Base-by-base conservation (phyloP, 1,140 invertebrate genomes). In the Eciton burchellii region DNA sequence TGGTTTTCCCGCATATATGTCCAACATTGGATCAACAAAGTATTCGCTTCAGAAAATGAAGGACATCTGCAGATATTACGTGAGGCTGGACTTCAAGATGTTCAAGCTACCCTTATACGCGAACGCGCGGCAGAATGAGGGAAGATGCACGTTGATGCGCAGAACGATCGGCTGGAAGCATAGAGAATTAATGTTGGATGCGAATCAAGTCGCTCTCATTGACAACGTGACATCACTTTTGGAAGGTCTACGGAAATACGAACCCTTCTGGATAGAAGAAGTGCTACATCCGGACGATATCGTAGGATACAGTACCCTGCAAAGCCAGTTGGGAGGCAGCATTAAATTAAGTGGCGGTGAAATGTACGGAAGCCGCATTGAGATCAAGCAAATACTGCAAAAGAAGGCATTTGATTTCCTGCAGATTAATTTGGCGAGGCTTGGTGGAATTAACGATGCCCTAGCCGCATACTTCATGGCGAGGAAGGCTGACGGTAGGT, bases 311-410 rank as follows among this genome's bases (percentile, higher is more conserved):
- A 95, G 95, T 9, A 94, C n/a, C n/a, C n/a, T n/a, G 94, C n/a
- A 98, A 98, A 74, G 94, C n/a, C n/a, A 95, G n/a, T n/a, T n/a
- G 91, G 95, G 77, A 95, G 94, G 88, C 95, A 96, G 96, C 16
- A 96, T 98, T 56, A 97, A 96, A 2, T 97, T 99, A 16, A 98
- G 98, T 0, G 98, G 97, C 3, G 98, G 98, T 8, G 98, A 99
- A 94, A 97, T 97, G 96, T 98, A 97, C 91, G 96, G 97, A 8
- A 99, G 99, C 93, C 94, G 98, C 81, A 96, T 99, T 0, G 96
- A 99, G 93, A 99, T 99, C 94, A 99, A 99, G 91, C 98, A 99
- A 94, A 96, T 99, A 81, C 91, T 99, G 8, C 96, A 98, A 93
- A 94, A 95, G 0, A 95, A 95, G 21, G 97, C 96, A 1, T 95